Conservation (phyloP, 2,797 vertebrate species). For the Danio jaintianensis region DNA sequence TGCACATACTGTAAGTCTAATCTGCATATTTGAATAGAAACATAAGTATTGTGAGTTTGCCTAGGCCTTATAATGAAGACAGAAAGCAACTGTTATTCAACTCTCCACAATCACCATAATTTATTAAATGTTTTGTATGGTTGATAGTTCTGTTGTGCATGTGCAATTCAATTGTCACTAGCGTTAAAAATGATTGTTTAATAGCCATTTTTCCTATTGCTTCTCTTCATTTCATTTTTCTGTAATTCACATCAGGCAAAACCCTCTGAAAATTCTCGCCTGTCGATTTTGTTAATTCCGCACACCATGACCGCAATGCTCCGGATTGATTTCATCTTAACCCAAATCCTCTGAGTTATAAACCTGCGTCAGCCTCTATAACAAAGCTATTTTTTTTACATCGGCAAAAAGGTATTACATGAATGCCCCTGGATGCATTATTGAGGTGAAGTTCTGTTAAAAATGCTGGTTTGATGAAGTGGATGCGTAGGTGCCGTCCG, state of each 20-base stretch:
- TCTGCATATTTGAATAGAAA: too few relatives aligned
- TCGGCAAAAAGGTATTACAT: background rate
- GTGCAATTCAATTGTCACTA: background rate
- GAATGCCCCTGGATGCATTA: background rate
- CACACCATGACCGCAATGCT: constrained; percentile 7
- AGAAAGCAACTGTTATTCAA: background rate
- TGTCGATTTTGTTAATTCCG: constrained; percentile 34
- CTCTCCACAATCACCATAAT: background rate
- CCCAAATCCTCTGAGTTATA: constrained; percentile 7
- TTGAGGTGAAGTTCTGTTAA: background rate
- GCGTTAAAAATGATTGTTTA: background rate
- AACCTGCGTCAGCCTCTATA: background rate
- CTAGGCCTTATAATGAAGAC: background rate
- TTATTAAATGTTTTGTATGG: background rate
- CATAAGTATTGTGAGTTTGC: background rate
- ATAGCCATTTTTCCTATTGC: constrained; percentile 1
- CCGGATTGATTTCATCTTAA: constrained; percentile 17
- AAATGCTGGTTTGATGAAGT: constrained; percentile 10
- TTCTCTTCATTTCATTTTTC: background rate
- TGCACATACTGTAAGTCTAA: too few relatives aligned
- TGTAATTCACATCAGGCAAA: constrained; percentile 2
- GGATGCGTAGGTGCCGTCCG: constrained; percentile 16
- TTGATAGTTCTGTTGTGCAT: background rate
- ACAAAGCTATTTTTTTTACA: background rate
- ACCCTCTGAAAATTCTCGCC: constrained; percentile 8